These are phyloP conservation scores for Tenthredo scrophulariae DNA, from an alignment of 2,888 invertebrate species.

Conservation along the genomic window DNA sequence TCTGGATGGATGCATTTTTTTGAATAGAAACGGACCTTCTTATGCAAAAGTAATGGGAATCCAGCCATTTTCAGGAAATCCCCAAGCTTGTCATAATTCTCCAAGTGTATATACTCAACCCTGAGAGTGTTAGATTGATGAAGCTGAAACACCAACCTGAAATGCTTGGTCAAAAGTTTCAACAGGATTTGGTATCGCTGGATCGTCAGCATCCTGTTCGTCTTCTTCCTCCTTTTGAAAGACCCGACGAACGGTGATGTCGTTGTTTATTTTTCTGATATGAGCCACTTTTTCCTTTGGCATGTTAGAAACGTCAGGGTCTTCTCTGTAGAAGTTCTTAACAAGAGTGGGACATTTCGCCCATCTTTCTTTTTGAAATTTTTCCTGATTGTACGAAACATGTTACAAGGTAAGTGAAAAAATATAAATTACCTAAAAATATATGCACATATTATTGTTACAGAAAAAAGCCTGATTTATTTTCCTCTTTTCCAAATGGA, in stretches of 20 bases:
- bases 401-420: constrained; percentile 1
- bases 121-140: not conserved
- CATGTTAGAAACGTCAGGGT: constrained; percentile 85
- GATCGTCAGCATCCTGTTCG: constrained; percentile 65
- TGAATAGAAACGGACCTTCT: not conserved
- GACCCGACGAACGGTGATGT: constrained; percentile 86
- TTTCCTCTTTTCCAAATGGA: constrained; percentile 2
- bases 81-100: not conserved
- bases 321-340: constrained; percentile 92
- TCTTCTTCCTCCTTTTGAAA: constrained; percentile 80
- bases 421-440: constrained; percentile 5
- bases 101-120: not conserved
- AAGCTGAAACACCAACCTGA: constrained; percentile 59
- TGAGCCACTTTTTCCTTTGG: constrained; percentile 82
- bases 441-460: not conserved
- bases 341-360: constrained; percentile 83
- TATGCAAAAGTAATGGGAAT: not conserved
- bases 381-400: constrained; percentile 60
- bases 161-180: constrained; percentile 87
- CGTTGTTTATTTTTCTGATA: constrained; percentile 85
- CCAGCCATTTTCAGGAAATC: not conserved
- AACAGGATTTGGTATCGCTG: constrained; percentile 88
- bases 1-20: not conserved
- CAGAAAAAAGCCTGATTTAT: constrained; percentile 39
- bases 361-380: constrained; percentile 81